phyloP scores from a whole-genome alignment of 1,140 invertebrate species.

The Cydia pomonella region DNA sequence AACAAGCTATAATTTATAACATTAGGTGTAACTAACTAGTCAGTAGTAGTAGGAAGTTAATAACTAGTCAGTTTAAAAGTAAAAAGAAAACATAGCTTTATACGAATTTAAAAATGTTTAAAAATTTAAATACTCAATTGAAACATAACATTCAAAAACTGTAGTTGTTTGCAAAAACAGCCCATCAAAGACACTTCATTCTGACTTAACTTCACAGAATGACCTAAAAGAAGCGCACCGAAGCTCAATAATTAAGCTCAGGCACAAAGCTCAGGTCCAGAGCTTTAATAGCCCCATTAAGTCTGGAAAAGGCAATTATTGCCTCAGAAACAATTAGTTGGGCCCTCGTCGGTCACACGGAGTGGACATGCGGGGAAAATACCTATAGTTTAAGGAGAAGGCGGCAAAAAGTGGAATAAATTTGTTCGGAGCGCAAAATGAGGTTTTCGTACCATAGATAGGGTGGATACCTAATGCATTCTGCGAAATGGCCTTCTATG shows the following conservation, averaged over 20 bases:
- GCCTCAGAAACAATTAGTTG: conserved; percentile 57
- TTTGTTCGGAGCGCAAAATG: not conserved
- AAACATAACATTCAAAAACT: not conserved
- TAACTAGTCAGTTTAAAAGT: too few relatives aligned
- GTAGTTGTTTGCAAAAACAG: not conserved
- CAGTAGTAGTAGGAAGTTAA: too few relatives aligned
- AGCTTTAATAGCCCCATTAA: conserved; percentile 51
- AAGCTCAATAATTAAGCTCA: conserved; percentile 21
- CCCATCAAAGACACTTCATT: not conserved
- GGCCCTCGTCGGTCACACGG: conserved; percentile 35
- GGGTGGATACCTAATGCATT: not conserved
- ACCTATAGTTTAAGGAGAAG: conserved; percentile 35
- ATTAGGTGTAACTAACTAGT: too few relatives aligned
- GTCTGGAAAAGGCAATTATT: conserved; percentile 56
- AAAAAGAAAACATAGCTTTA: too few relatives aligned
- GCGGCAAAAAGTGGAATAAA: not conserved
- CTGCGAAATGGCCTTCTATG: not conserved
- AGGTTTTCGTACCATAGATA: not conserved
- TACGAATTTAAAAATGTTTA: too few relatives aligned
- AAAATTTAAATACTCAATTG: too few relatives aligned
- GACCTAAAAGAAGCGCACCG: not conserved
- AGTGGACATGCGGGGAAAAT: conserved; percentile 10
- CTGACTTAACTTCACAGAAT: not conserved
- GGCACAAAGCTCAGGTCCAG: conserved; percentile 6
- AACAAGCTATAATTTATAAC: too few relatives aligned